Percentiles rank a stretch among this genome's conserved stretches.
phyloP scores from a whole-genome alignment of 2,797 vertebrate species.

The Acestrorhynchus altus region DNA sequence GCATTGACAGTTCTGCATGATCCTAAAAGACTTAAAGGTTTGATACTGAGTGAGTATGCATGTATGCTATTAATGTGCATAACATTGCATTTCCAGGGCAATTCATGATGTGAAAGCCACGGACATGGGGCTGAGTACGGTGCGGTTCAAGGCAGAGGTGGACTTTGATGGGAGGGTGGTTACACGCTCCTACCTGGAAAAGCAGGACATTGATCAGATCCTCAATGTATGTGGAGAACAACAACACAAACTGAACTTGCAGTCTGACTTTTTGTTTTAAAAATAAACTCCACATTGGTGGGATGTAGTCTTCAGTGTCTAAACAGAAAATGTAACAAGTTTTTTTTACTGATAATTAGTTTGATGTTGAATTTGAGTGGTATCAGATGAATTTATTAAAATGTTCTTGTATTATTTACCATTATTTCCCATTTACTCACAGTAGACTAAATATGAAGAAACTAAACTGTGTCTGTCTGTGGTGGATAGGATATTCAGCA shows the following conservation, averaged over 20 bases:
- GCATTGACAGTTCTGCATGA: too few relatives aligned
- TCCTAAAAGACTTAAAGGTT: too few relatives aligned
- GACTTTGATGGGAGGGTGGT: slow-evolving; percentile 98
- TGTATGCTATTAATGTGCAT: slow-evolving; percentile 9
- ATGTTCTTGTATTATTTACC: background rate
- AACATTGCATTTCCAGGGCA: slow-evolving; percentile 81
- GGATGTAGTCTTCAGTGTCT: too few relatives aligned
- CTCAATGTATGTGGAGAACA: slow-evolving; percentile 82
- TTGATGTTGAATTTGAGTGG: background rate
- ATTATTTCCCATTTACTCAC: background rate
- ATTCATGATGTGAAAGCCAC: slow-evolving; percentile 99
- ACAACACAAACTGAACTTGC: background rate
- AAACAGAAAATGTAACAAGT: too few relatives aligned
- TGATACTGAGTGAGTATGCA: too few relatives aligned
- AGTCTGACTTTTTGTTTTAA: background rate
- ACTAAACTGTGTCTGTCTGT: background rate
- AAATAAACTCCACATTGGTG: background rate
- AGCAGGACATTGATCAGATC: slow-evolving; percentile 97
- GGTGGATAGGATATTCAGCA: slow-evolving; percentile 91
- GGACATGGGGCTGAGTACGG: slow-evolving; percentile 95
- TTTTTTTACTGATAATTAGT: background rate
- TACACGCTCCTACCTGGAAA: slow-evolving; percentile 96
- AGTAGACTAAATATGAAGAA: too few relatives aligned
- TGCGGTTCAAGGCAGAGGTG: slow-evolving; percentile 98
- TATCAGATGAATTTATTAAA: background rate